These are phyloP conservation scores for Solen grandis DNA, from an alignment of 1,140 invertebrate species.

Conservation along the genomic window DNA sequence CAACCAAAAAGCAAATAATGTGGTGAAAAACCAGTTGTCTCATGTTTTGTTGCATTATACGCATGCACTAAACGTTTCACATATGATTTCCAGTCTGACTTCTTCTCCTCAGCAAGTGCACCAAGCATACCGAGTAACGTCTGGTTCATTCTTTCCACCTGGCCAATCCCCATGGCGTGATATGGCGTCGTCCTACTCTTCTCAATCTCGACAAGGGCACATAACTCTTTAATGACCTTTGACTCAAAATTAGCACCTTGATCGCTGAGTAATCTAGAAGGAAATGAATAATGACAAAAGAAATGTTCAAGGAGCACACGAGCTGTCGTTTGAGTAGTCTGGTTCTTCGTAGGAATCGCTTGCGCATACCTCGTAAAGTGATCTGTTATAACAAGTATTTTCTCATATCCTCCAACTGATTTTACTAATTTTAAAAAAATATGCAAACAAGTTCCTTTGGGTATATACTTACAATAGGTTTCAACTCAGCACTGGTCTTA, in stretches of 20 bases:
- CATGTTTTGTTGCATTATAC: constrained; percentile 15
- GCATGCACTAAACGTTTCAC: constrained; percentile 11
- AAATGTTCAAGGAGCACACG: constrained; percentile 4
- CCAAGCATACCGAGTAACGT: constrained; percentile 19
- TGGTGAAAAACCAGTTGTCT: constrained; percentile 16
- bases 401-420: background rate
- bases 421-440: background rate
- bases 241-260: constrained; percentile 45
- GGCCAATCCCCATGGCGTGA: constrained; percentile 33
- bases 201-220: constrained; percentile 39
- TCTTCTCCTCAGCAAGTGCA: background rate
- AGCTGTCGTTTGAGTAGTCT: constrained; percentile 27
- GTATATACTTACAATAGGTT: background rate
- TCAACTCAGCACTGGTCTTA: background rate
- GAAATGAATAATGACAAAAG: constrained; percentile 12
- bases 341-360: background rate
- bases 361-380: constrained; percentile 29
- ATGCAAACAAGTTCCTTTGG: constrained; percentile 14
- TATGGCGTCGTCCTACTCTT: constrained; percentile 59
- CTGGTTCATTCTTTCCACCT: constrained; percentile 1
- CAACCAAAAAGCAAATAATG: constrained; percentile 31
- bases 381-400: no score
- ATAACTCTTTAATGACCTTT: constrained; percentile 53
- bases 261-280: constrained; percentile 41
- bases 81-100: constrained; percentile 10